Evolutionary conservation across 2,797 vertebrate genomes (phyloP), one percentile per base, ranked within the genome.

Genomic region (Pogonophryne albipinna): DNA sequence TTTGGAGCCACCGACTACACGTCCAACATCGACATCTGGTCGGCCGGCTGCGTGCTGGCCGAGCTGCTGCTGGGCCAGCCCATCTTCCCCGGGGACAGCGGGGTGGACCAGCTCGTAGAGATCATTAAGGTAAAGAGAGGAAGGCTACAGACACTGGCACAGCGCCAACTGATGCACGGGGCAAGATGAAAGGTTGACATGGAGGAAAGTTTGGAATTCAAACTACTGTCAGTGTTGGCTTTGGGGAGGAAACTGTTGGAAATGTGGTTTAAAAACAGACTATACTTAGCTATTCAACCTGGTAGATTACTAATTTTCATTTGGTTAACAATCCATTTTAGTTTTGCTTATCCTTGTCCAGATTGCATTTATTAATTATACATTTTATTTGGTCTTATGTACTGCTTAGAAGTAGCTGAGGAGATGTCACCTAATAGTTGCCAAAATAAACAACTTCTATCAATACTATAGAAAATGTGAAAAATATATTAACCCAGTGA

Each of bases 1-100:
- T 98, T 98, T 15, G 97, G 97, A 85, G 97, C 97, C 92, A 98
- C 97, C 0, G 97, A 98, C 91, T 98, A 98, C 92, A 98, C 97
- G 42, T 96, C 97, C 53, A 98, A 97, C 89, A 98, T 98, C 45
- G 97, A 98, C 92, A 96, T 98, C 93, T 98, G 97, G 97, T 98
- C 97, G n/a, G 97, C 97, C 0, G 97, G 97, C 85, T 98, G 97
- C 1, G 97, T 98, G 67, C 93, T 98, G 89, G 97, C 97, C 0
- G 97, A 98, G 90, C 94, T 98, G 66, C 94, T 98, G 67, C 94
- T 97, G 74, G 97, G 97, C 47, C 97, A 98, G 91, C 97, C 97
- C 72, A 98, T 98, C 86, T 98, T 98, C 90, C 97, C 97, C 0
- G 97, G 97, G 42, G 97, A 98, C 94, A 98, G 97, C 10, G 97